Evolutionary conservation across 1,140 invertebrate genomes (phyloP), one percentile per base, ranked within the genome.

Genomic region (Aphaenogaster ashmeadi): DNA sequence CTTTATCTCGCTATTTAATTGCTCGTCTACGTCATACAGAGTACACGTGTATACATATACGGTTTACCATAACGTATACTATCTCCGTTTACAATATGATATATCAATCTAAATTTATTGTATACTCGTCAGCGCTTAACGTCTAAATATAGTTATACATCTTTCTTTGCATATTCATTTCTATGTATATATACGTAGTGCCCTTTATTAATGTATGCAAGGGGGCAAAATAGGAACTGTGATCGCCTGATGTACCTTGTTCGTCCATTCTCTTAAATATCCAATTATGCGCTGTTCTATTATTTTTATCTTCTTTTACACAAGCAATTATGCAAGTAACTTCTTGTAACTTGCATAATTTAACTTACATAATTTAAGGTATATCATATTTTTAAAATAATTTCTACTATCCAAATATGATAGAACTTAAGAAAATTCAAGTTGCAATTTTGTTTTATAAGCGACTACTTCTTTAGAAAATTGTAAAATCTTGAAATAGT

Each of bases 201-300:
- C 80, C 88, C 87, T 89, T 91, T 60, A 87, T 89, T 91, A 89
- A 87, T 75, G 6, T 87, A 87, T 87, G 80, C 58, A 66, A 58
- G 58, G n/a, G 85, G 87, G 75, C 67, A 91, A 93, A 92, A 94
- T 94, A 94, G 93, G 93, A 94, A 94, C 93, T 94, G 93, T 94
- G 90, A 91, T 93, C 91, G 89, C 92, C 93, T 93, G 93, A 92
- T 91, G 92, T 93, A 90, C 91, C 62, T 83, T 47, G 87, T 87
- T 91, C 84, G 85, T 89, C 90, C 78, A 38, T 27, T 84, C 33
- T 50, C 56, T 74, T 44, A 72, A 72, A 72, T 27, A 44, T 44
- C 11, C 44, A 75, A 47, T 84, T 75, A 81, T 18, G 54, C 69
- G 13, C 69, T n/a, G 56, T 75, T 27, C 27, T 36, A 33, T 38